Conservation (phyloP, 1,140 invertebrate species). For the Vanessa tameamea region DNA sequence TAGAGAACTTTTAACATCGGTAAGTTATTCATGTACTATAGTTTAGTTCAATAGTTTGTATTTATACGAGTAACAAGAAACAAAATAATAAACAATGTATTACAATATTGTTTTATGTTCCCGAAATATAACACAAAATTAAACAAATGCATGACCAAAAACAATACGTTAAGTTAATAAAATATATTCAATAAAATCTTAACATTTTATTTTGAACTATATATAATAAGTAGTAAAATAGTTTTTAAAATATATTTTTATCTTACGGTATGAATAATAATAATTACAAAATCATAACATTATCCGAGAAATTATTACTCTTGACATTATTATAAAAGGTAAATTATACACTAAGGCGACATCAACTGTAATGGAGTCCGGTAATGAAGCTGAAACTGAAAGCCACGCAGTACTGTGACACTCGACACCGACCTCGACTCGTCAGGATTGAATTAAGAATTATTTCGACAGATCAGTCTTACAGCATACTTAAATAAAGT, state of each 20-base stretch:
- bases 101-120: not conserved
- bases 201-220: too few relatives aligned
- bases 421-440: conserved; percentile 11
- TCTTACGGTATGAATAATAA: too few relatives aligned
- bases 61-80: not conserved
- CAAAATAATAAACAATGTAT: not conserved
- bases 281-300: not conserved
- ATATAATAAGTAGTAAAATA: too few relatives aligned
- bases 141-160: not conserved
- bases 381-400: conserved; percentile 33
- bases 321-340: conserved; percentile 8
- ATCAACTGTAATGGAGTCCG: conserved; percentile 26
- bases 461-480: conserved; percentile 5
- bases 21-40: conserved; percentile 50
- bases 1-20: conserved; percentile 82
- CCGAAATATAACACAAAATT: not conserved
- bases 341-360: conserved; percentile 23
- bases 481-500: not conserved
- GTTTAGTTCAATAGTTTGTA: too few relatives aligned
- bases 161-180: not conserved
- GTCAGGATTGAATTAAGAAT: conserved; percentile 1
- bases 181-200: not conserved
- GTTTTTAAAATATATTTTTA: too few relatives aligned
- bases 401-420: conserved; percentile 25
- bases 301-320: not conserved